phyloP scores from a whole-genome alignment of 92 coral and sea anemone species.

The Meandrina meandrites region DNA sequence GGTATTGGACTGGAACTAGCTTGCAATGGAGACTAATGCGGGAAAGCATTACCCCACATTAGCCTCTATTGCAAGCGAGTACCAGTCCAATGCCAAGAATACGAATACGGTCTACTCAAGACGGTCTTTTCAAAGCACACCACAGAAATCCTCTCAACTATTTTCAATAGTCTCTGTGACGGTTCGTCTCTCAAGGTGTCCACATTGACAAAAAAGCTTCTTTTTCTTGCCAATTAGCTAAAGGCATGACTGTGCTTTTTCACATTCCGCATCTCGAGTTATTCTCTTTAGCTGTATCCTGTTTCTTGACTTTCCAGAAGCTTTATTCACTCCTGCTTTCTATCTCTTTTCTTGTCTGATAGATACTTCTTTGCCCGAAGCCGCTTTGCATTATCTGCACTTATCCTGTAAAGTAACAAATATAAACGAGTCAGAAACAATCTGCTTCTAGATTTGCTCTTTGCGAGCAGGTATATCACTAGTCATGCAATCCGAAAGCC shows the following conservation, averaged over 20 bases:
- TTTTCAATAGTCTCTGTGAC: not conserved
- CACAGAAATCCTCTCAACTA: not conserved
- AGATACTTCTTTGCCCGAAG: conserved; percentile 72
- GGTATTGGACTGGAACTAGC: too few relatives aligned
- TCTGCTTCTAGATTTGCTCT: too few relatives aligned
- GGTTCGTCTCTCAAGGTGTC: not conserved
- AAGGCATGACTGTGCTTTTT: too few relatives aligned
- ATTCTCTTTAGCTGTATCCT: not conserved
- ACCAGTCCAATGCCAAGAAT: too few relatives aligned
- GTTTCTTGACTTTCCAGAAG: not conserved
- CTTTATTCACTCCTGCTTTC: conserved; percentile 52
- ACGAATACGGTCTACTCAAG: too few relatives aligned
- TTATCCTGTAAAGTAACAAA: conserved; percentile 61
- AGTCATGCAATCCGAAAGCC: too few relatives aligned
- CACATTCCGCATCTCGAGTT: not conserved
- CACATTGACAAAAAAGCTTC: not conserved
- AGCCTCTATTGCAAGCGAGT: too few relatives aligned
- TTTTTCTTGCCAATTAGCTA: not conserved
- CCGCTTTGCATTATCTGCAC: conserved; percentile 72
- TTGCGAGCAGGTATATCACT: too few relatives aligned
- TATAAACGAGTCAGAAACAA: not conserved
- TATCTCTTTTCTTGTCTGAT: conserved; percentile 71
- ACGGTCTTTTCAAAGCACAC: not conserved
- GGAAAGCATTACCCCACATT: too few relatives aligned
- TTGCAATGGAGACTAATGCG: too few relatives aligned